phyloP scores from a whole-genome alignment of 2,888 invertebrate genomes.

The Callosobruchus maculatus region DNA sequence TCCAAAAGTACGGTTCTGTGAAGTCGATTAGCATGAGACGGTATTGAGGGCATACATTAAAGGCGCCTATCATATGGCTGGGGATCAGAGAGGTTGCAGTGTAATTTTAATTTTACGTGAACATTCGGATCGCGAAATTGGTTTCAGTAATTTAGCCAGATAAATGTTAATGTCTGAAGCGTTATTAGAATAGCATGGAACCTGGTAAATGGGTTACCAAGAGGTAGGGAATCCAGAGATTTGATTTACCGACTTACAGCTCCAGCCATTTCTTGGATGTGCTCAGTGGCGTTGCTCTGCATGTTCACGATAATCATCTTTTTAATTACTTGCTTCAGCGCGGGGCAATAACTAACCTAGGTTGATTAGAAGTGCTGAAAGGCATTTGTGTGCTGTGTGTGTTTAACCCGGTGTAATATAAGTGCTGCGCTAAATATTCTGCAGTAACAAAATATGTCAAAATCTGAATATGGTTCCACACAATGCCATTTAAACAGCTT shows the following conservation, averaged over 20 bases:
- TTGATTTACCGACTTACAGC: conserved; percentile 39
- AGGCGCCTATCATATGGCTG: background rate
- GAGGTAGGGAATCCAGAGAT: conserved; percentile 40
- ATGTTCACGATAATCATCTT: background rate
- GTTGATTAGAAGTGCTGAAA: background rate
- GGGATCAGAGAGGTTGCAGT: conserved; percentile 18
- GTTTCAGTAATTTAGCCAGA: conserved; percentile 37
- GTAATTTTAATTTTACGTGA: conserved; percentile 32
- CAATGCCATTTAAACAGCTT: too few species aligned
- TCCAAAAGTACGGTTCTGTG: too few species aligned
- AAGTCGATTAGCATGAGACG: background rate
- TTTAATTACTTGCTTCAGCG: background rate
- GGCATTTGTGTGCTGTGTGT: background rate
- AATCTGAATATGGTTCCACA: too few species aligned
- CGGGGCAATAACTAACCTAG: background rate
- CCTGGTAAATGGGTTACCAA: background rate
- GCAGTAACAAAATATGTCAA: too few species aligned
- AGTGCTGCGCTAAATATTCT: too few species aligned
- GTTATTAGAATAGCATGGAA: conserved; percentile 14
- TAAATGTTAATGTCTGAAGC: conserved; percentile 21
- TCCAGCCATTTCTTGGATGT: background rate
- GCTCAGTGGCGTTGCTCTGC: background rate
- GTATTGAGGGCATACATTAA: background rate
- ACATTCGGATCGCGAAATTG: conserved; percentile 32
- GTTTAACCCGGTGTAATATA: too few species aligned